Percentiles rank a stretch among this genome's conserved stretches.
phyloP scores from a whole-genome alignment of 2,888 invertebrate genomes.

The Nomada fabriciana region DNA sequence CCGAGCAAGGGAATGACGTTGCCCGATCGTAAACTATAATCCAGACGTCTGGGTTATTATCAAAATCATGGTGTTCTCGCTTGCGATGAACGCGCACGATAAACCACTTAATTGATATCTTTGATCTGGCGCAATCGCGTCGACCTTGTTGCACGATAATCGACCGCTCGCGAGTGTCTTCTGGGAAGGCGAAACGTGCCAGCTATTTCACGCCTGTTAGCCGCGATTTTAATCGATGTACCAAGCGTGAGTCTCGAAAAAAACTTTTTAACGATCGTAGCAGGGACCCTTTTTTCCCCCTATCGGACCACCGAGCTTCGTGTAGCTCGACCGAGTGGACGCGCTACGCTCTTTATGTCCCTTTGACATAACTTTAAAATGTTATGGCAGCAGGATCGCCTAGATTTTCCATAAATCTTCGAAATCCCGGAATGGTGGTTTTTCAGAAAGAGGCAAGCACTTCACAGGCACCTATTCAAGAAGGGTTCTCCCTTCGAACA shows the following conservation, averaged over 20 bases:
- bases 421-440: conserved; percentile 7
- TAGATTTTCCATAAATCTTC: conserved; percentile 27
- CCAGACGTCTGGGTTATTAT: conserved; percentile 42
- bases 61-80: conserved; percentile 24
- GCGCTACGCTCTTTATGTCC: too few relatives aligned
- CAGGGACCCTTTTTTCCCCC: conserved; percentile 38
- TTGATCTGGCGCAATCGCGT: conserved; percentile 31
- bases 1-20: neutral
- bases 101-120: conserved; percentile 17
- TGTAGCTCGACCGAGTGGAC: neutral
- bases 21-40: conserved; percentile 28
- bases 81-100: conserved; percentile 19
- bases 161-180: neutral
- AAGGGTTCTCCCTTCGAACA: conserved; percentile 13
- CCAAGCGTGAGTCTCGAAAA: conserved; percentile 52
- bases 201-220: conserved; percentile 32
- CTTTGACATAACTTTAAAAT: neutral
- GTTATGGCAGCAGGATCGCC: neutral
- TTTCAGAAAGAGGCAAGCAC: conserved; percentile 11
- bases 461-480: neutral
- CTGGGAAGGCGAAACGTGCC: conserved; percentile 8
- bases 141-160: conserved; percentile 36
- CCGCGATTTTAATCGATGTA: conserved; percentile 73
- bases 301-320: neutral
- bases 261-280: conserved; percentile 62